Evolutionary conservation across 2,113 vertebrate species (phyloP).

Genomic region (Sinocyclocheilus grahami): DNA sequence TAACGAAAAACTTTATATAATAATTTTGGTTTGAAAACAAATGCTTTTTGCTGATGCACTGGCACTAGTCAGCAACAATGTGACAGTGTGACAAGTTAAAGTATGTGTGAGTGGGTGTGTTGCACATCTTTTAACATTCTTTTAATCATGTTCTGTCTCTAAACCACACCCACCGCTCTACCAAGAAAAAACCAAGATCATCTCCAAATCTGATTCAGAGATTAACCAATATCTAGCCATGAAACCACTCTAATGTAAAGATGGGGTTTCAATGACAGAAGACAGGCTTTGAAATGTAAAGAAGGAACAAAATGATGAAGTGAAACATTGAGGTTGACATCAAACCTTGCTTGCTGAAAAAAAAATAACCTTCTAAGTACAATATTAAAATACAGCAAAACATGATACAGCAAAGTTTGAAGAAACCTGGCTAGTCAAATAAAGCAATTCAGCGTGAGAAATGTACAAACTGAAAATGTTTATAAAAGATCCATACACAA

Average conservation of each 20-base stretch:
- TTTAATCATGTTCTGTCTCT: background rate
- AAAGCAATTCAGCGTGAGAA: background rate
- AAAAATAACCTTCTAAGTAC: background rate
- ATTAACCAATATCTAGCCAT: background rate
- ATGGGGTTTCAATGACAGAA: background rate
- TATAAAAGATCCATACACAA: background rate
- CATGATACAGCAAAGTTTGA: background rate
- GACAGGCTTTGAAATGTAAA: background rate
- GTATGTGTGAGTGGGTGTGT: constrained; percentile 4
- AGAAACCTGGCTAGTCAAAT: background rate
- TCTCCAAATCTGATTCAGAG: background rate
- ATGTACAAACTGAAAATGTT: background rate
- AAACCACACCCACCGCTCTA: background rate
- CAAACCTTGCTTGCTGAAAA: background rate
- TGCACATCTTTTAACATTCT: background rate
- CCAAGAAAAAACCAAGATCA: too few species aligned
- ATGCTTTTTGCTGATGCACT: background rate
- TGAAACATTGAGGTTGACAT: background rate
- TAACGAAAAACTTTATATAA: background rate
- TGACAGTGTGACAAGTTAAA: background rate
- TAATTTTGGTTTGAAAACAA: background rate
- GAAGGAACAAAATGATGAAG: background rate
- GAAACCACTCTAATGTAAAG: background rate
- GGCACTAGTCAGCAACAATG: too few species aligned
- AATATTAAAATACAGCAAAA: background rate